Base-by-base conservation (phyloP, 2,888 invertebrate genomes). In the Drosophila nigricruria region DNA sequence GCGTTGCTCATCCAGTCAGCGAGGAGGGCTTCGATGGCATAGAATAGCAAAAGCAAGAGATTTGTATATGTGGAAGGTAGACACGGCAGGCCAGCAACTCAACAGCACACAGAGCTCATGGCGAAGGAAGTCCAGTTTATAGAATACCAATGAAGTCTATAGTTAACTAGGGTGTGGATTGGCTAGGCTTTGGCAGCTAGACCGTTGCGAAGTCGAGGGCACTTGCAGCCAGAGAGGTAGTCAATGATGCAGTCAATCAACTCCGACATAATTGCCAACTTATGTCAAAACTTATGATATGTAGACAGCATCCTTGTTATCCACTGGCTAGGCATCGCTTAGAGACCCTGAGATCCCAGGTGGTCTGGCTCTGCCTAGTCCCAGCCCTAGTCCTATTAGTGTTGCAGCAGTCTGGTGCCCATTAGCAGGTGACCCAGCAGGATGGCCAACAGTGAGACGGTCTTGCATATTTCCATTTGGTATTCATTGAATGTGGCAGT, bases 381-480 rank as follows among this genome's bases (percentile, higher is more conserved):
- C 14, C 14, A 14, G 5, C 12, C 12, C 42, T 4, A 18, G 5
- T 2, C 34, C 32, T 23, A n/a, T 8, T 30, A 8, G 2, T 16
- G 16, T 1, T 50, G 56, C 25, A 61, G 45, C 0, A 50, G 5
- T 2, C 40, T 43, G 27, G 43, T 14, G 14, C 57, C 53, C 9
- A 57, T 8, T 1, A 60, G 23, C 14, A 47, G 5, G 42, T 66
- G 23, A 3, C 34, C 43, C 0, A 52, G 3, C 2, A 66, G 4
- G 5, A 53, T n/a, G 2, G 36, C 9, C 23, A 60, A 20, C 12
- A 57, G n/a, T 1, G 32, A 54, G 23, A 61, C 12, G 14, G 47
- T 8, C 16, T 58, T 70, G 14, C 36, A 30, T 16, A 61, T 23
- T 30, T 45, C 34, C 47, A 52, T 5, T 45, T 34, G 14, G 27